Base-by-base conservation (phyloP, 2,797 vertebrate genomes). In the Melanotaenia pygmaea region DNA sequence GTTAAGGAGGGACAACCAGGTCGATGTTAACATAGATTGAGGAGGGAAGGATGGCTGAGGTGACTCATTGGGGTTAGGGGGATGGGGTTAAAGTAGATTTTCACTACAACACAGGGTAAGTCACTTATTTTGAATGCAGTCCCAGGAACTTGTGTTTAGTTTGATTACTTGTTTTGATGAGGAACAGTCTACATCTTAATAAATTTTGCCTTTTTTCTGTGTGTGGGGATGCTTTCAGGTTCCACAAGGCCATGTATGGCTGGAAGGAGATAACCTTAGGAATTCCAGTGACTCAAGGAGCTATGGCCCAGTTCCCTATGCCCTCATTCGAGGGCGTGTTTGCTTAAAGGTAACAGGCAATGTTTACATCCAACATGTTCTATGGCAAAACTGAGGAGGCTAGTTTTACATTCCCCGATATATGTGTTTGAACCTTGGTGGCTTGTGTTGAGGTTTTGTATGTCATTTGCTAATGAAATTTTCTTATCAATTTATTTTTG, bases 181-280 rank as follows among this genome's bases (percentile, higher is more conserved):
- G 2, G 20, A 69, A 67, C 24, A n/a, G 43, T 64, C 5, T 13
- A 60, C 26, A 43, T 67, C 28, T 43, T 70, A n/a, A 76, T 82
- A 3, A 43, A 60, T 54, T 71, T 61, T 65, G 22, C 59, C 62
- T 12, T 79, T 14, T 70, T 61, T 76, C 37, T 71, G 14, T 88
- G 60, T 76, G 28, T 79, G 71, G 16, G 70, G 43, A 58, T 83
- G 61, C 84, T 77, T 92, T 73, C 70, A 99, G 98, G 97, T 99
- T 80, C 98, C 98, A 79, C 96, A 93, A 92, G 98, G 98, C 86
- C 97, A 99, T 4, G 96, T 99, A 79, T 99, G 98, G 98, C 93
- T 99, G 80, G 97, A 99, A 95, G 98, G 98, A 72, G 98, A 99
- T 91, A 99, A 99, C 92, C 94, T 97, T 80, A 94, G 93, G 91